phyloP scores from a whole-genome alignment of 2,888 invertebrate species.

The Caenorhabditis auriculariae region DNA sequence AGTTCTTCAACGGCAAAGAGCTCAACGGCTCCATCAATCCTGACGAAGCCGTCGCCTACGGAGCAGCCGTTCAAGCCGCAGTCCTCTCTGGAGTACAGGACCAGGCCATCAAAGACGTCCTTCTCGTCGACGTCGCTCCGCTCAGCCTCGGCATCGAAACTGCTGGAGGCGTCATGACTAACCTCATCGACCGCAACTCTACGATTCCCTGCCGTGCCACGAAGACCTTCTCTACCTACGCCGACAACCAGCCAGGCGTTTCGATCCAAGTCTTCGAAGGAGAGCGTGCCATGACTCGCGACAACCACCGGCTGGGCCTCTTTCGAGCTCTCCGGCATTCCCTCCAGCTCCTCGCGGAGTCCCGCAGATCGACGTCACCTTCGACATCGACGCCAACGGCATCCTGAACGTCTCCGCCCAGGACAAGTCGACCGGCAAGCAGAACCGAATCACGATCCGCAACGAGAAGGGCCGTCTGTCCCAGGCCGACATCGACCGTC shows the following conservation, averaged over 20 bases:
- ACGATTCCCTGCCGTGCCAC: slow-evolving; percentile 64
- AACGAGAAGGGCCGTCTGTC: slow-evolving; percentile 77
- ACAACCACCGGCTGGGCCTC: slow-evolving; percentile 64
- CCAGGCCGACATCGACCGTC: slow-evolving; percentile 84
- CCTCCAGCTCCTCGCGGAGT: slow-evolving; percentile 62
- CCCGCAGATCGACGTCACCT: slow-evolving; percentile 69
- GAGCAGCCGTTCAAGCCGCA: slow-evolving; percentile 69
- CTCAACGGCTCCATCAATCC: slow-evolving; percentile 90
- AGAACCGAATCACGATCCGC: slow-evolving; percentile 54
- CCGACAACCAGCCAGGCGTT: slow-evolving; percentile 87
- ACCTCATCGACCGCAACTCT: slow-evolving; percentile 75
- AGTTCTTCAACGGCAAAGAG: slow-evolving; percentile 84
- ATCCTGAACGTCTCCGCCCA: slow-evolving; percentile 57
- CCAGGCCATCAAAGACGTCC: slow-evolving; percentile 29
- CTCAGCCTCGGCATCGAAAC: slow-evolving; percentile 86
- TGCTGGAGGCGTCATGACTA: slow-evolving; percentile 92
- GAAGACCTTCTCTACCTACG: slow-evolving; percentile 79
- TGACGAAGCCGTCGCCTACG: slow-evolving; percentile 93
- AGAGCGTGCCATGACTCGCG: slow-evolving; percentile 67
- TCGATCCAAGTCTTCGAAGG: slow-evolving; percentile 78
- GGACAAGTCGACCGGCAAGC: slow-evolving; percentile 60
- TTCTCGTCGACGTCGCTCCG: slow-evolving; percentile 88
- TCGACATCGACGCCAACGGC: slow-evolving; percentile 64
- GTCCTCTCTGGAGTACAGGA: slow-evolving; percentile 30
- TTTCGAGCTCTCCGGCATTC: slow-evolving; percentile 65